phyloP scores from a whole-genome alignment of 2,797 vertebrate genomes.

The Channallabes apus region DNA sequence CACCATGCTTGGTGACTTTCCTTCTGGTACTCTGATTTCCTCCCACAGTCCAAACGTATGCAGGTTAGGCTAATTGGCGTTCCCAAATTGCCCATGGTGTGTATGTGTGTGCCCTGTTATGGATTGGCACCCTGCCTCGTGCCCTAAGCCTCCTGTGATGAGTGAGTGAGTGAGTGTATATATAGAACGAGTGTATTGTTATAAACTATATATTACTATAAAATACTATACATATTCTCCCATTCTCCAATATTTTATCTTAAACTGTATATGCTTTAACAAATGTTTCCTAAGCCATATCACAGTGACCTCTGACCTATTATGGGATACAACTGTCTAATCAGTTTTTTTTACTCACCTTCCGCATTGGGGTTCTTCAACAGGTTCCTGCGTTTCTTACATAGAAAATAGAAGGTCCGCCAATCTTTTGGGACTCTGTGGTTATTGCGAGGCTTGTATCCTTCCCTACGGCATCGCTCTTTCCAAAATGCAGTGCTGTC shows the following conservation, averaged over 20 bases:
- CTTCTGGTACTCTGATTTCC: too few species aligned
- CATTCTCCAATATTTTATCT: neutral
- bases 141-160: too few species aligned
- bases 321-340: neutral
- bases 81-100: too few species aligned
- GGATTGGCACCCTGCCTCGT: too few species aligned
- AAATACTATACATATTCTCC: neutral
- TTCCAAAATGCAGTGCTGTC: constrained; percentile 85
- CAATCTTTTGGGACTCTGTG: constrained; percentile 73
- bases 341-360: constrained; percentile 67
- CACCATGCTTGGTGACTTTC: too few species aligned
- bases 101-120: too few species aligned
- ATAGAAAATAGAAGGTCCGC: constrained; percentile 80
- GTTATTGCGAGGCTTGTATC: constrained; percentile 51
- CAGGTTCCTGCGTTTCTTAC: constrained; percentile 77
- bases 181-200: too few species aligned
- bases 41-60: too few species aligned
- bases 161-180: too few species aligned
- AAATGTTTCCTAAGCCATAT: neutral
- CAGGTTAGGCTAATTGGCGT: too few species aligned
- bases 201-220: neutral
- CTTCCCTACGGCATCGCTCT: constrained; percentile 79
- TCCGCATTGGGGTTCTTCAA: constrained; percentile 83
- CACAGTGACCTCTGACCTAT: neutral
- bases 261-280: neutral